Percentiles rank a stretch among this genome's conserved stretches.
phyloP scores from a whole-genome alignment of 2,113 vertebrate species.

The Holacanthus passer region DNA sequence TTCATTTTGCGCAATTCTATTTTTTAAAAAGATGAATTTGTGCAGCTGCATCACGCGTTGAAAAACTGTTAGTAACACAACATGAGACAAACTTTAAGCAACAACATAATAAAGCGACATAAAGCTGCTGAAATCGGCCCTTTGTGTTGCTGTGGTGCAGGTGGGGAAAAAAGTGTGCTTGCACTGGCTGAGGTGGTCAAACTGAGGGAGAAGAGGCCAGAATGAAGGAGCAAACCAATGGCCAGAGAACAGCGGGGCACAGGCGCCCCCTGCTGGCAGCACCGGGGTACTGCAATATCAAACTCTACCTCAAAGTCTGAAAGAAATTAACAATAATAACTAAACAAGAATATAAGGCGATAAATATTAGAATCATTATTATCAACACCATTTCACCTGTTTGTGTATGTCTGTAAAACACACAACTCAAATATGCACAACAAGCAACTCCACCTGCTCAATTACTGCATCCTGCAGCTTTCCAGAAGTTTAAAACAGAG shows the following conservation, averaged over 20 bases:
- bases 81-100: too few species aligned
- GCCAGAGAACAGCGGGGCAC: conserved; percentile 64
- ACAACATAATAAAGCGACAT: too few species aligned
- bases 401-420: not conserved
- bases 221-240: not conserved
- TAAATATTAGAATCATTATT: not conserved
- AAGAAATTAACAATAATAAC: not conserved
- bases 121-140: too few species aligned
- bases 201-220: conserved; percentile 59
- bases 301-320: conserved; percentile 1
- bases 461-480: not conserved
- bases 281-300: not conserved
- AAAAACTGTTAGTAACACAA: not conserved
- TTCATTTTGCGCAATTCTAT: conserved; percentile 1
- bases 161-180: conserved; percentile 19
- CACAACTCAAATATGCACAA: not conserved
- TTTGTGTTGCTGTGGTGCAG: conserved; percentile 26
- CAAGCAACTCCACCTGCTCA: not conserved
- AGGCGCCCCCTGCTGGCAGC: conserved; percentile 79
- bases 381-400: not conserved
- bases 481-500: not conserved
- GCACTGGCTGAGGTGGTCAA: conserved; percentile 55
- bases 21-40: not conserved
- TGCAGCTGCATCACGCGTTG: not conserved
- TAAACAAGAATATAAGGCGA: not conserved